Conservation (phyloP, 1,140 invertebrate species). For the Nomia melanderi region DNA sequence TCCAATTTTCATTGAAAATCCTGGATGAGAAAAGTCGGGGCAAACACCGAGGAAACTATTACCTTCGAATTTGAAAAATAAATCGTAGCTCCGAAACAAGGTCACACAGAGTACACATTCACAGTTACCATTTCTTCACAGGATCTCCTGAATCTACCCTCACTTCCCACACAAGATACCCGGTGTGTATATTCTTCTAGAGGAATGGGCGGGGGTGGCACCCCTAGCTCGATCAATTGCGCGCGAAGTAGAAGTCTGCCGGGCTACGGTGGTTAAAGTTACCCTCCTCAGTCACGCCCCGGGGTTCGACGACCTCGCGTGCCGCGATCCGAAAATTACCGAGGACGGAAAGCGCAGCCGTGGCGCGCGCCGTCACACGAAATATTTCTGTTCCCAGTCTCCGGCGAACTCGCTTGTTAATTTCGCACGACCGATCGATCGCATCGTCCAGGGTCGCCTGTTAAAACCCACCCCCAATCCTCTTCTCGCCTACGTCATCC, state of each 20-base stretch:
- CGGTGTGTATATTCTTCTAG: too few relatives aligned
- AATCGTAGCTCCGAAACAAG: too few relatives aligned
- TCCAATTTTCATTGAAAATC: too few relatives aligned
- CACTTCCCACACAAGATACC: too few relatives aligned
- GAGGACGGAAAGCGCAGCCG: background rate
- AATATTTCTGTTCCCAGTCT: slow-evolving; percentile 10
- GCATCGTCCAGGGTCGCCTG: slow-evolving; percentile 50
- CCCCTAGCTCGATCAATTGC: slow-evolving; percentile 36
- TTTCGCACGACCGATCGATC: slow-evolving; percentile 43
- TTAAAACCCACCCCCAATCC: slow-evolving; percentile 47
- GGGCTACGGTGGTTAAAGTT: slow-evolving; percentile 36
- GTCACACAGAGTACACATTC: too few relatives aligned
- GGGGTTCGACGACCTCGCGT: slow-evolving; percentile 59
- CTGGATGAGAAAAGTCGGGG: too few relatives aligned
- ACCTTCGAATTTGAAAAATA: too few relatives aligned
- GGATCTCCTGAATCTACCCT: too few relatives aligned
- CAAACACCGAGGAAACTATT: too few relatives aligned
- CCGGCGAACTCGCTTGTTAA: slow-evolving; percentile 5
- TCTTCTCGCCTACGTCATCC: slow-evolving; percentile 46
- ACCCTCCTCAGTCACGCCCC: slow-evolving; percentile 24
- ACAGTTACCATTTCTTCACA: too few relatives aligned
- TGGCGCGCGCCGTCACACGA: background rate
- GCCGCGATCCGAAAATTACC: slow-evolving; percentile 47
- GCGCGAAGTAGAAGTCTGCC: slow-evolving; percentile 24
- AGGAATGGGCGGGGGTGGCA: background rate